Base-by-base conservation (phyloP, 2,888 invertebrate species). In the Salticus scenicus region DNA sequence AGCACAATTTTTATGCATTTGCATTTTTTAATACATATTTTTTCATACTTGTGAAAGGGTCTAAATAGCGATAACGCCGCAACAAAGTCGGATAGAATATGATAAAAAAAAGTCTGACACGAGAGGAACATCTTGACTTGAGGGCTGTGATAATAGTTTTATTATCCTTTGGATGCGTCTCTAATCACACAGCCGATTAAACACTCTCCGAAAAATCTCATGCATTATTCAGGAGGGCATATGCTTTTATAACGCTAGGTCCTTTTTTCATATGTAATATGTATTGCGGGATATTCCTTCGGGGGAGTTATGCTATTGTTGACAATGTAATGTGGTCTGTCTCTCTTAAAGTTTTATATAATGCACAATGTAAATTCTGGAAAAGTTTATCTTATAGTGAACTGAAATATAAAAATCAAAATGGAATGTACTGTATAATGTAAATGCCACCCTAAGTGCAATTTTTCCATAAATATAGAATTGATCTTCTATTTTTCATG, bases 101-200 rank as follows among this genome's bases (percentile, higher is more conserved):
- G 47, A n/a, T 20, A 71, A 30, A 37, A 47, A 78, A 47, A 71
- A 64, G 47, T 71, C 69, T 63, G 73, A 72, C 77, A 84, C 41
- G 77, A 82, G 70, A 75, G 71, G 67, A 72, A 63, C 77, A 78
- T 84, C 83, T 77, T 72, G 77, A 84, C 76, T 84, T 69, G 73
- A 84, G 77, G 57, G 79, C 69, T 73, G 24, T 84, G 78, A 84
- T 84, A 84, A 84, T 78, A 84, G 84, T 85, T 85, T 85, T 85
- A 85, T 79, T 85, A 85, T 85, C 79, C 78, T 70, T 37, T 42
- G 47, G 74, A 73, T 73, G 78, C 73, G 69, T 67, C 41, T 69
- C 74, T 79, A 79, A 79, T 85, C 84, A 85, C 72, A 85, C 84
- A 78, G 70, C 78, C 79, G 78, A 79, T 85, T 85, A 85, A 85